Conservation (phyloP, 2,888 invertebrate genomes). For the Malthinus flaveolus region DNA sequence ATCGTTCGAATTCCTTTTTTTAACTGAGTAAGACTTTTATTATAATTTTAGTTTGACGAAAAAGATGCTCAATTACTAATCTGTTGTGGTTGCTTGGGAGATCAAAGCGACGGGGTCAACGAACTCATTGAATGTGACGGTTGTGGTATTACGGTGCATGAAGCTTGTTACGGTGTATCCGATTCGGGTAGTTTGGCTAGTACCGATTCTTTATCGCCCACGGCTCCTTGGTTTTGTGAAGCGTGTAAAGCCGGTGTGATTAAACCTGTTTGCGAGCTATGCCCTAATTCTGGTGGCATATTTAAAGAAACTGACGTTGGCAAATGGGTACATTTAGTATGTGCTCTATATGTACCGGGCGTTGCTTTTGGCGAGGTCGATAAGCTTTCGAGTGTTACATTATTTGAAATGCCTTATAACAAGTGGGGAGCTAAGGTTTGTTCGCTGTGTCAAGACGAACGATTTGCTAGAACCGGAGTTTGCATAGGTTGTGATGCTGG, state of each 20-base stretch:
- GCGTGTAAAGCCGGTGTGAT: constrained; percentile 90
- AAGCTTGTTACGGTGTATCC: constrained; percentile 95
- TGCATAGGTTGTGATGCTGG: constrained; percentile 98
- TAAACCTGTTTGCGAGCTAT: constrained; percentile 91
- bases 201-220: constrained; percentile 91
- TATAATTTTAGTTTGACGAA: constrained; percentile 13
- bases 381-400: constrained; percentile 85
- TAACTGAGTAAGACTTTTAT: background rate
- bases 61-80: constrained; percentile 70
- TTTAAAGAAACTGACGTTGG: constrained; percentile 97
- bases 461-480: constrained; percentile 89
- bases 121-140: constrained; percentile 98
- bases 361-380: constrained; percentile 97
- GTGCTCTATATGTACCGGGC: constrained; percentile 96
- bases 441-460: constrained; percentile 83
- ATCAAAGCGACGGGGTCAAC: constrained; percentile 89
- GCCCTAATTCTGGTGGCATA: constrained; percentile 89
- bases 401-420: constrained; percentile 97
- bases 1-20: no score
- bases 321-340: constrained; percentile 97
- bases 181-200: constrained; percentile 90
- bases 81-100: constrained; percentile 92
- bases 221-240: constrained; percentile 99
- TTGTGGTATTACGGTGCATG: constrained; percentile 95
- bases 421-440: constrained; percentile 96